Percentiles rank a stretch among this genome's conserved stretches.
Evolutionary conservation across 2,797 vertebrate species (phyloP).

Genomic region (Enteromius afrohamiltoni): DNA sequence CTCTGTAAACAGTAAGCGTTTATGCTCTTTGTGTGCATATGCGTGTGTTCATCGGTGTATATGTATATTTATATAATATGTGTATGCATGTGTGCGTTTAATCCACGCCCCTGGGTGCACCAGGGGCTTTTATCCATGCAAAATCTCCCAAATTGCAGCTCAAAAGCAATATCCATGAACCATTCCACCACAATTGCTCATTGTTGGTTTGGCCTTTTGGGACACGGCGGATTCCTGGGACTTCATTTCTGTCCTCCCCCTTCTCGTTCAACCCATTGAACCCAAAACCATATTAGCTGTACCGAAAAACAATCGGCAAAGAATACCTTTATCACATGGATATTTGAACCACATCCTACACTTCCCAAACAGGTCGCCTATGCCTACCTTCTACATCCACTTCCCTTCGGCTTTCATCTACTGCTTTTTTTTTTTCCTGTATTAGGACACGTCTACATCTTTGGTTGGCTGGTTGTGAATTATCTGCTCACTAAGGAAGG

Average conservation of each 20-base stretch:
- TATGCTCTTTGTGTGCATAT: constrained; percentile 57
- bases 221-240: constrained; percentile 63
- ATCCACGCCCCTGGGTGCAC: constrained; percentile 64
- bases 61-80: constrained; percentile 42
- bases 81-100: constrained; percentile 53
- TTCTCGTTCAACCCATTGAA: constrained; percentile 53
- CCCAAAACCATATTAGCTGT: constrained; percentile 36
- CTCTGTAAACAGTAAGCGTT: constrained; percentile 33
- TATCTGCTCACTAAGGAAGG: constrained; percentile 81
- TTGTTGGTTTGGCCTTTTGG: constrained; percentile 62
- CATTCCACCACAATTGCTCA: constrained; percentile 75
- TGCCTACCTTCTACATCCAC: constrained; percentile 10
- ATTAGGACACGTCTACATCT: constrained; percentile 77
- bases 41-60: constrained; percentile 40
- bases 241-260: constrained; percentile 66
- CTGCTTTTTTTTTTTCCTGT: constrained; percentile 37
- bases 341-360: constrained; percentile 22
- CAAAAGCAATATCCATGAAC: constrained; percentile 74
- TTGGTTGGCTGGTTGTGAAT: constrained; percentile 85
- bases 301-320: constrained; percentile 5
- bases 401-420: background rate
- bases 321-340: constrained; percentile 23
- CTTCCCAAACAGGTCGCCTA: background rate
- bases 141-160: constrained; percentile 78
- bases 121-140: constrained; percentile 75